A percentile compares a stretch with the other conserved stretches of the same genome.
phyloP scores from a whole-genome alignment of 2,797 vertebrate genomes.

The Pangasius macronema region DNA sequence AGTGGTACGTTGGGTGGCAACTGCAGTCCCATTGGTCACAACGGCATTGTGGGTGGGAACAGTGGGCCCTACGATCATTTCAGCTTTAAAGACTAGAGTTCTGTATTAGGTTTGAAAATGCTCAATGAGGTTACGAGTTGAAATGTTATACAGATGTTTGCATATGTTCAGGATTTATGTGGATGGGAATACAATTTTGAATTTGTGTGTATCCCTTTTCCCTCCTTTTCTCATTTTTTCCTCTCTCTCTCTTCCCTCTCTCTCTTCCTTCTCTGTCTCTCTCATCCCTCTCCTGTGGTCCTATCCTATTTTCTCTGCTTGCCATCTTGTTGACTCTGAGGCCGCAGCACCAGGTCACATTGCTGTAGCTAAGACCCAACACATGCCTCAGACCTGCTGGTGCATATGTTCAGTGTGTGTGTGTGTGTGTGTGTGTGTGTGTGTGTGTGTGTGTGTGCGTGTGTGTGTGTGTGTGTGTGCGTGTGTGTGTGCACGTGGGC shows the following conservation, averaged over 20 bases:
- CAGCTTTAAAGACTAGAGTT: neutral
- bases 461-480: neutral
- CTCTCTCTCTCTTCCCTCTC: neutral
- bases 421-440: neutral
- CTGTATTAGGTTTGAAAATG: neutral
- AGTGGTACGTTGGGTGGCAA: too few species aligned
- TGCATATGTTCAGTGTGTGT: neutral
- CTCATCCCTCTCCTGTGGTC: neutral
- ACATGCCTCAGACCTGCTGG: neutral
- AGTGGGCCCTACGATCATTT: neutral
- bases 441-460: neutral
- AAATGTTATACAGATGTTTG: neutral
- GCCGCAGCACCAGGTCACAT: neutral
- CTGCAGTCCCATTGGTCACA: neutral
- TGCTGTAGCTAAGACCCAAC: neutral
- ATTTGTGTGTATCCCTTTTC: neutral
- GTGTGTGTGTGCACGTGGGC: neutral
- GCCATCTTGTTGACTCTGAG: neutral
- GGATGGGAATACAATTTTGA: neutral
- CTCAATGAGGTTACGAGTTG: neutral
- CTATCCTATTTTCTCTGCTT: neutral
- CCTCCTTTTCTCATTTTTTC: too few species aligned
- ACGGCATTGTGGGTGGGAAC: neutral
- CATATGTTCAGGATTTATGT: neutral
- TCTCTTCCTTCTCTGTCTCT: neutral